Base-by-base conservation (phyloP, 2,113 vertebrate genomes). In the Helogale parvula region DNA sequence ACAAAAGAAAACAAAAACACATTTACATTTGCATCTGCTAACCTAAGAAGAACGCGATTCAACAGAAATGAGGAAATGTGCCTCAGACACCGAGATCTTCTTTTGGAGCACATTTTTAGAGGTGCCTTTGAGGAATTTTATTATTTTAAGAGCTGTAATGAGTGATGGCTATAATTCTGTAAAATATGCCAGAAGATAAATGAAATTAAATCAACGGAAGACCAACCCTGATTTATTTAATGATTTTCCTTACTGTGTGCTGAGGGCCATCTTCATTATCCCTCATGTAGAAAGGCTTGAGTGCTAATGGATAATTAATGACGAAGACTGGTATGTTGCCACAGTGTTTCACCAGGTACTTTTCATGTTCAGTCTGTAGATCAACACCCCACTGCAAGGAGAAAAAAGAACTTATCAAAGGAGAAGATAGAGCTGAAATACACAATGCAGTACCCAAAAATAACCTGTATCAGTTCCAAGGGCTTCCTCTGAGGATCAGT, bases 271-370 rank as follows among this genome's bases (percentile, higher is more conserved):
- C 99, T 96, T 99, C 99, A 96, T 99, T 99, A 98, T 99, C 99
- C 92, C 99, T 98, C 98, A 99, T 99, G 93, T 99, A 99, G 98
- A 99, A 99, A 16, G 99, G 99, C 98, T 99, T 99, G 45, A 99
- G 99, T 77, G 99, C 97, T 1, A 99, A 99, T 0, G 99, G 99
- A 96, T 99, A 99, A 98, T 99, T 99, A 74, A 99, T 98, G 94
- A 99, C 99, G 97, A 99, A 99, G 77, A 99, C 98, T 0, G 99
- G 99, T 94, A 99, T 27, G 57, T 99, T 98, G 27, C 99, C 99
- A 50, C 99, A 99, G 97, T 99, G 99, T 98, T 99, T 98, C 96
- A 99, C 99, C 97, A 99, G 98, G 98, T 99, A 99, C 97, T 99
- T 99, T 97, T 99, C 99, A 31, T 99, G 99, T 85, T 99, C 99